These are phyloP conservation scores for Nothobranchius kuhntae DNA, from an alignment of 2,113 vertebrate genomes.

Conservation along the genomic window DNA sequence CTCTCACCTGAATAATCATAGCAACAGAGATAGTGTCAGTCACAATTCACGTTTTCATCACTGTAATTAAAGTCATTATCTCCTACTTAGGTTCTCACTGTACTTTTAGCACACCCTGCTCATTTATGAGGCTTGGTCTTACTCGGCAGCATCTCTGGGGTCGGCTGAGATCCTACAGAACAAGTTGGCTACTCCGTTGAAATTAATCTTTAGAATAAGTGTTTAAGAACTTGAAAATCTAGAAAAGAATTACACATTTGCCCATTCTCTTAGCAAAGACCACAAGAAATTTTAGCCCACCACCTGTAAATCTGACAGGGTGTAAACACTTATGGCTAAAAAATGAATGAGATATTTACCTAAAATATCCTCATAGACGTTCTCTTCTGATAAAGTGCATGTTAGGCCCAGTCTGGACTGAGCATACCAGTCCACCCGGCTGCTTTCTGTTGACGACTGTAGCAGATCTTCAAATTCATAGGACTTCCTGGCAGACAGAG, in stretches of 20 bases:
- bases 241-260: too few species aligned
- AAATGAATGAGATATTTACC: conserved; percentile 77
- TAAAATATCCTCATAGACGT: conserved; percentile 96
- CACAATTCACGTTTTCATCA: too few species aligned
- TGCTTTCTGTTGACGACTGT: conserved; percentile 84
- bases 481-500: conserved; percentile 85
- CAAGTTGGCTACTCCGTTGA: not conserved
- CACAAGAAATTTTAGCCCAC: too few species aligned
- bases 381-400: conserved; percentile 98
- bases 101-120: not conserved
- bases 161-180: not conserved
- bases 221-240: not conserved
- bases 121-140: not conserved
- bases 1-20: too few species aligned
- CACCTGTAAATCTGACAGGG: too few species aligned
- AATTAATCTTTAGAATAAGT: not conserved
- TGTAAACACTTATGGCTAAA: too few species aligned
- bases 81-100: too few species aligned
- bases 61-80: not conserved
- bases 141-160: not conserved
- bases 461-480: conserved; percentile 96
- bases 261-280: too few species aligned
- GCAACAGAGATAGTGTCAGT: too few species aligned
- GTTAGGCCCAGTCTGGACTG: conserved; percentile 91
- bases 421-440: conserved; percentile 90